Evolutionary conservation across 92 coral and sea anemone genomes (phyloP), one percentile per base, ranked within the genome.

Genomic region (Pocillopora meandrina): DNA sequence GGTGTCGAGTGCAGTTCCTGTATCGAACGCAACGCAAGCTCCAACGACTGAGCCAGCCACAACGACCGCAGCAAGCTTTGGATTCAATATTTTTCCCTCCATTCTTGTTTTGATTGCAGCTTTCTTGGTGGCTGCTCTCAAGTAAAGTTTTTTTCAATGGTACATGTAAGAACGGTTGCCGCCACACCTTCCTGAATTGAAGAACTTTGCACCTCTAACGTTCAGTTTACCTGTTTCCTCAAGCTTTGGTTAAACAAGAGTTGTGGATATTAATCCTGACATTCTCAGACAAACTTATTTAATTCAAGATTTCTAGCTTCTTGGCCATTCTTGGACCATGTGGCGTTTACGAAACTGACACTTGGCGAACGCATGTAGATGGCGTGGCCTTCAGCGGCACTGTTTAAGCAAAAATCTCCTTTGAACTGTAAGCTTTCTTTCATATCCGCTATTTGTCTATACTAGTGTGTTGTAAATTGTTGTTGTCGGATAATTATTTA

Each of bases 51-150:
- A 70, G 19, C 14, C 73, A 3, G 7, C 75, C 18, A 20, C 79
- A 9, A 11, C 78, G 1, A 36, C 81, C 4, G 33, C 88, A 6
- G 10, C 64, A 69, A 79, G 78, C 61, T 67, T 57, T 56, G 83
- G 81, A 33, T 10, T 65, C 58, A 67, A 74, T 47, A 58, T 61
- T 26, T n/a, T 80, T 12, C 89, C 89, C 31, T 77, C 90, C 55
- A 55, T 86, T 68, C 31, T 77, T 36, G 74, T 67, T 21, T 21
- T 76, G 75, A 15, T 21, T 23, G 75, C 73, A 26, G 82, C 76
- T 26, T 8, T 73, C 86, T 57, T 86, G 33, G 23, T 86, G 47
- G 90, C 90, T 36, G 58, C 78, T 74, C 70, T 89, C 64, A 74
- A 64, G 83, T 89, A 89, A 86, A 75, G 49, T 16, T 73, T 49